Conservation (phyloP, 2,113 vertebrate genomes). For the Seriola dumerili region DNA sequence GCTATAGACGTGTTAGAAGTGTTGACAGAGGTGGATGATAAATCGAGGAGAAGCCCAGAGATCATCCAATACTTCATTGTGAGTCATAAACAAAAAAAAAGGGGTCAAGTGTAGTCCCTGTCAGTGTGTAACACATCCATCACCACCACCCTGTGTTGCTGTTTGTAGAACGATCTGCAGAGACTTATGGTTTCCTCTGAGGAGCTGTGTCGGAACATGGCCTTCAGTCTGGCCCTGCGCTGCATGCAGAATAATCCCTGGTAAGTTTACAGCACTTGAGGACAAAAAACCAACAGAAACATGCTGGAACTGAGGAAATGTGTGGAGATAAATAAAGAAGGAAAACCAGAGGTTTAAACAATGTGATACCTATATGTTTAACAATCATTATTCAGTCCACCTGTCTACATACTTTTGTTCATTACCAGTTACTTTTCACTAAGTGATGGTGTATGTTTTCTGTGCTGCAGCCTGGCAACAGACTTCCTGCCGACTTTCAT, state of each 20-base stretch:
- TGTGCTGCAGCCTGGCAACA: conserved; percentile 87
- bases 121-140: conserved; percentile 20
- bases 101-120: background rate
- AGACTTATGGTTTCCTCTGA: conserved; percentile 94
- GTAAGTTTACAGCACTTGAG: conserved; percentile 74
- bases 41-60: conserved; percentile 96
- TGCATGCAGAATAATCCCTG: conserved; percentile 95
- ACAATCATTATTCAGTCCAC: background rate
- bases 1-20: conserved; percentile 92
- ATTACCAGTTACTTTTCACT: background rate
- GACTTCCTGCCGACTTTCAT: conserved; percentile 98
- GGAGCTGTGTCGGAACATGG: conserved; percentile 93
- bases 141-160: conserved; percentile 8
- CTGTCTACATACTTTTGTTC: background rate
- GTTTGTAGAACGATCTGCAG: conserved; percentile 92
- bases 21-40: conserved; percentile 96
- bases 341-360: background rate
- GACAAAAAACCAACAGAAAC: background rate
- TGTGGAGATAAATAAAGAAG: background rate
- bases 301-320: background rate
- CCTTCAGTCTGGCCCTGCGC: conserved; percentile 94
- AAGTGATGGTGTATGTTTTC: conserved; percentile 2
- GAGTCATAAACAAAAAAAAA: conserved; percentile 76
- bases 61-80: conserved; percentile 96
- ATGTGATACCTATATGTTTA: background rate